Evolutionary conservation across 2,888 invertebrate species (phyloP).

Genomic region (Cataglyphis albicans): DNA sequence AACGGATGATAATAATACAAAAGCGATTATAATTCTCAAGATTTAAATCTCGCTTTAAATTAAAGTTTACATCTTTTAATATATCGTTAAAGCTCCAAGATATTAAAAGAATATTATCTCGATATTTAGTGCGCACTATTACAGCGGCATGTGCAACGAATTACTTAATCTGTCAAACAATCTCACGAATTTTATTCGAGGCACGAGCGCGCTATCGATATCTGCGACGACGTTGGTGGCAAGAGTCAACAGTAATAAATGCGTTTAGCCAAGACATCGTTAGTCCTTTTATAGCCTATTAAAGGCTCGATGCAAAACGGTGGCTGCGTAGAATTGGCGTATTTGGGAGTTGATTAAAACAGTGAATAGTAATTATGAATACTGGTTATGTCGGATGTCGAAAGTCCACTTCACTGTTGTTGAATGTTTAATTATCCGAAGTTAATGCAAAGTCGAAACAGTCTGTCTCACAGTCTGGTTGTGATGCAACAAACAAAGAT

Average conservation of each 20-base stretch:
- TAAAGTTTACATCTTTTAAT: neutral
- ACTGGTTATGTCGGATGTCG: conserved; percentile 57
- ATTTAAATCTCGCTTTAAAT: neutral
- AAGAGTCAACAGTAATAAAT: conserved; percentile 65
- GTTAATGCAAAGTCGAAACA: conserved; percentile 25
- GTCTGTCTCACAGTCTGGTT: neutral
- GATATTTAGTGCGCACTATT: conserved; percentile 27
- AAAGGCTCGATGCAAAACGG: conserved; percentile 55
- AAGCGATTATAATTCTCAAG: neutral
- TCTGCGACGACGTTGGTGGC: conserved; percentile 70
- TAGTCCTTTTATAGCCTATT: conserved; percentile 70
- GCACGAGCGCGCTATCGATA: conserved; percentile 50
- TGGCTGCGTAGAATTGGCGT: conserved; percentile 55
- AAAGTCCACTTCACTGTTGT: neutral
- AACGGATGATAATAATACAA: neutral
- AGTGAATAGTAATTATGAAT: conserved; percentile 69
- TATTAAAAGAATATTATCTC: conserved; percentile 36
- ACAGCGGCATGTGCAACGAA: conserved; percentile 68
- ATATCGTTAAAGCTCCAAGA: conserved; percentile 55
- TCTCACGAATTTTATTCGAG: conserved; percentile 61
- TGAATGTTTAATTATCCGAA: conserved; percentile 42
- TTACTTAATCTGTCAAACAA: conserved; percentile 73
- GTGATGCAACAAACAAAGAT: neutral
- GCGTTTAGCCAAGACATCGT: conserved; percentile 66
- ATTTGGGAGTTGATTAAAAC: conserved; percentile 69